A percentile compares a stretch with the other conserved stretches of the same genome.
These are phyloP conservation scores for Chauna torquata DNA, from an alignment of 2,113 vertebrate species.

Conservation along the genomic window DNA sequence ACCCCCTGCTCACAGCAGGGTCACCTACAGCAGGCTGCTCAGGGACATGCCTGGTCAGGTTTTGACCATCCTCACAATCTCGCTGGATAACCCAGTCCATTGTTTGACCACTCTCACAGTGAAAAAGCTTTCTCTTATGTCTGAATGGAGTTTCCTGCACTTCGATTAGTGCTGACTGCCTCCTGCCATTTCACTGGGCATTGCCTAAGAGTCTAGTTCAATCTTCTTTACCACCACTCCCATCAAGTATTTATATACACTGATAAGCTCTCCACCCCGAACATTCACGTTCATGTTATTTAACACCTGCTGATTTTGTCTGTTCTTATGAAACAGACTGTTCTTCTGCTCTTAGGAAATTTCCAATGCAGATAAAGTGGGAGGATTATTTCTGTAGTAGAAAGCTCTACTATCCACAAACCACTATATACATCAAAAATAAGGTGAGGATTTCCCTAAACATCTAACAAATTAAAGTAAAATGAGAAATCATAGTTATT, in stretches of 20 bases:
- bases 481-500: not conserved
- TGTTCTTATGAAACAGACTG: not conserved
- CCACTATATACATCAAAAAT: not conserved
- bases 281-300: not conserved
- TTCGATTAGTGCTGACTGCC: not conserved
- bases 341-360: not conserved
- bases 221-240: not conserved
- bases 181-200: not conserved
- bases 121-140: not conserved
- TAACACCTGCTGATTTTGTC: not conserved
- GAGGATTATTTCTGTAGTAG: not conserved
- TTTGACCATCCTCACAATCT: not conserved
- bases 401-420: not conserved
- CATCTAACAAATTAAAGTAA: not conserved
- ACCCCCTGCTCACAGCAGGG: not conserved
- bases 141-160: not conserved
- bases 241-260: not conserved
- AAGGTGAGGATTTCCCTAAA: not conserved
- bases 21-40: not conserved
- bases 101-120: not conserved
- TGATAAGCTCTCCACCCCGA: not conserved
- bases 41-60: fast-evolving
- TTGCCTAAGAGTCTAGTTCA: not conserved
- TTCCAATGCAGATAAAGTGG: not conserved
- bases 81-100: not conserved